These are phyloP conservation scores for Ophiodon elongatus DNA, from an alignment of 2,113 vertebrate genomes.

Conservation along the genomic window DNA sequence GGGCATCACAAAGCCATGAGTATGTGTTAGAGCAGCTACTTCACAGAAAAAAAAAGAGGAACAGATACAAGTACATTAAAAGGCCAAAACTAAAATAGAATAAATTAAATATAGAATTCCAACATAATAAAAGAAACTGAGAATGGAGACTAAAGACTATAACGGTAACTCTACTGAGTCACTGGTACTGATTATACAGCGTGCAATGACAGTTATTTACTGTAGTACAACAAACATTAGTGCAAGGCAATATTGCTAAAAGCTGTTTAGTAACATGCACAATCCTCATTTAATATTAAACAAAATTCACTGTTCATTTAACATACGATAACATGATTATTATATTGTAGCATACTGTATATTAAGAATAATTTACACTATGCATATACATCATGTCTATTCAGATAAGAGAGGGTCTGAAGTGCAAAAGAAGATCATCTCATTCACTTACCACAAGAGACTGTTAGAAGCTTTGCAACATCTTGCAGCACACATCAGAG, in stretches of 20 bases:
- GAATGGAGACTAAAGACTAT: background rate
- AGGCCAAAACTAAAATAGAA: background rate
- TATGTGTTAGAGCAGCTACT: background rate
- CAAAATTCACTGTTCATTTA: background rate
- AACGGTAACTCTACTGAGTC: background rate
- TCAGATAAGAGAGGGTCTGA: background rate
- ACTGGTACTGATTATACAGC: background rate
- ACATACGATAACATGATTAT: background rate
- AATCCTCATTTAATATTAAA: background rate
- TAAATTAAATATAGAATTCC: background rate
- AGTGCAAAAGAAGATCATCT: background rate
- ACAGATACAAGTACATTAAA: background rate
- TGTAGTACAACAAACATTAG: background rate
- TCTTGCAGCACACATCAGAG: background rate
- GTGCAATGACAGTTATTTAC: background rate
- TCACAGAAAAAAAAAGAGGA: background rate
- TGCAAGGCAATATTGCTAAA: background rate
- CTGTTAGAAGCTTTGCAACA: background rate
- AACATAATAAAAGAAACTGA: background rate
- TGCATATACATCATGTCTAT: background rate
- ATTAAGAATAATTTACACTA: background rate
- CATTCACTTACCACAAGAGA: no score
- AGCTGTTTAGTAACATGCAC: background rate
- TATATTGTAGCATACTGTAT: background rate
- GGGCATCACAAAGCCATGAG: background rate